Evolutionary conservation across 2,888 invertebrate species (phyloP).

Genomic region (Dicyrtoma fusca): DNA sequence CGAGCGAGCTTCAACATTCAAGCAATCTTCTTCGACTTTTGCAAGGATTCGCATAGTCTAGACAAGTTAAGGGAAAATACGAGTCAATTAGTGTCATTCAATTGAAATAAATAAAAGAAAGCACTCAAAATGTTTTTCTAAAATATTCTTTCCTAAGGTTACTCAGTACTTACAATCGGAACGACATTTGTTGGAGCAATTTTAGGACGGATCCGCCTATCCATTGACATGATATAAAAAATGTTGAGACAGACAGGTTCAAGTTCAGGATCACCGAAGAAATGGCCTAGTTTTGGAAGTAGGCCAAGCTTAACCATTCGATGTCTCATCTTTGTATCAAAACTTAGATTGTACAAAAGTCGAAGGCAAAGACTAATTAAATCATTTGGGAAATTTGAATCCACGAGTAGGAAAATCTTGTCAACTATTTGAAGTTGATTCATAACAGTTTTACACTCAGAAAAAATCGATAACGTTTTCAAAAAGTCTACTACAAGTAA

Average conservation of each 20-base stretch:
- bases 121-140: too few species aligned
- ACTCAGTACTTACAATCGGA: conserved; percentile 19
- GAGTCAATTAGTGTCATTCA: not conserved
- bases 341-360: conserved; percentile 92
- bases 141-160: not conserved
- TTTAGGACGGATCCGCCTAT: conserved; percentile 49
- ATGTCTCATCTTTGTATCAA: conserved; percentile 82
- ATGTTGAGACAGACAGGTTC: conserved; percentile 44
- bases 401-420: conserved; percentile 78
- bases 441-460: conserved; percentile 94
- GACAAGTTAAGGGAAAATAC: not conserved
- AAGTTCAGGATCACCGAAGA: conserved; percentile 60
- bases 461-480: conserved; percentile 90
- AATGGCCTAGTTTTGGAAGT: conserved; percentile 84
- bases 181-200: conserved; percentile 57
- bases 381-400: conserved; percentile 67
- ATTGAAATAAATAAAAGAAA: not conserved
- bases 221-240: conserved; percentile 53
- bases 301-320: conserved; percentile 89
- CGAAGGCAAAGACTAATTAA: conserved; percentile 80
- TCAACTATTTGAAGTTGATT: conserved; percentile 77
- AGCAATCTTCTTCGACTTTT: conserved; percentile 18
- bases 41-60: conserved; percentile 22
- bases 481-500: conserved; percentile 90
- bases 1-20: conserved; percentile 60